Evolutionary conservation across 2,888 invertebrate species (phyloP).

Genomic region (Spodoptera exigua): DNA sequence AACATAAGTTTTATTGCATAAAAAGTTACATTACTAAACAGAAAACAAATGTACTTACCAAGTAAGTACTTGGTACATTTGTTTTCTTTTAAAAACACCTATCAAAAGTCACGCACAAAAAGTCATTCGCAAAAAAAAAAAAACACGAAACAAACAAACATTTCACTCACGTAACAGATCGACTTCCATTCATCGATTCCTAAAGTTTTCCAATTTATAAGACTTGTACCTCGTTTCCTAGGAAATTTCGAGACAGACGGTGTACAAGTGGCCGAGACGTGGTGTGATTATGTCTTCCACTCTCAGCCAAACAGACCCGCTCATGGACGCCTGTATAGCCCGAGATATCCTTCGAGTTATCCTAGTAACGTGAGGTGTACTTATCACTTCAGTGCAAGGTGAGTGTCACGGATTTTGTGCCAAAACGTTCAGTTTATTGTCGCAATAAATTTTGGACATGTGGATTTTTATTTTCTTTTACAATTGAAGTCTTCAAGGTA

Average conservation of each 20-base stretch:
- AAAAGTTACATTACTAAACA: too few relatives aligned
- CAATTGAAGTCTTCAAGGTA: too few relatives aligned
- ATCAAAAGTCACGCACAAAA: too few relatives aligned
- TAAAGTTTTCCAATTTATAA: conserved; percentile 58
- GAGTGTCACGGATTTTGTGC: conserved; percentile 28
- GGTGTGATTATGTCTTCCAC: conserved; percentile 95
- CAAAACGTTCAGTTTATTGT: too few relatives aligned
- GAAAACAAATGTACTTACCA: too few relatives aligned
- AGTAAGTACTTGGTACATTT: too few relatives aligned
- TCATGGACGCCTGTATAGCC: conserved; percentile 95
- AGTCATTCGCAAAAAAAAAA: background rate
- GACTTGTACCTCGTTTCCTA: conserved; percentile 73
- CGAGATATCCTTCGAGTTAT: conserved; percentile 98
- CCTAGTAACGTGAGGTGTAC: conserved; percentile 96
- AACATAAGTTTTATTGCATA: too few relatives aligned
- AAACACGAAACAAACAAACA: conserved; percentile 41
- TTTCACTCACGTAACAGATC: conserved; percentile 55
- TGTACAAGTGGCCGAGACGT: conserved; percentile 92
- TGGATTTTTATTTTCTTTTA: too few relatives aligned
- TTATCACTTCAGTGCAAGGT: conserved; percentile 96
- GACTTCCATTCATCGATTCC: conserved; percentile 40
- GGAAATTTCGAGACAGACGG: conserved; percentile 95
- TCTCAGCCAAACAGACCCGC: conserved; percentile 91
- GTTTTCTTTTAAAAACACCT: too few relatives aligned
- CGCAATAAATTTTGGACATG: too few relatives aligned